Base-by-base conservation (phyloP, 2,888 invertebrate genomes). In the Limnephilus auricula region DNA sequence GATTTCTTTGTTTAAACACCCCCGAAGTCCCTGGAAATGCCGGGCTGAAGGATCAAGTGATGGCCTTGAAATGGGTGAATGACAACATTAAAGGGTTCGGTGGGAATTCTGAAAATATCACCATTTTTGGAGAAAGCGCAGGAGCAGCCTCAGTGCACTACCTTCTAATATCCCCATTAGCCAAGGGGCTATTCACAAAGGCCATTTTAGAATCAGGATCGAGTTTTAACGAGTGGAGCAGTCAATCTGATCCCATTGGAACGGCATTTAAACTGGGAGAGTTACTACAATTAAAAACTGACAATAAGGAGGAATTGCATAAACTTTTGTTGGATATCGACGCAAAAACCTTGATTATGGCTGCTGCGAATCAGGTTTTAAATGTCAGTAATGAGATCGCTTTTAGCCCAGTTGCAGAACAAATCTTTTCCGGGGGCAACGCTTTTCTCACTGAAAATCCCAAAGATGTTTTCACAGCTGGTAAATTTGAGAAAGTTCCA, bases 121-220 rank as follows among this genome's bases (percentile, higher is more conserved):
- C 92, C 12, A 84, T 93, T 13, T 93, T 93, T 37, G 93, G 93
- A 30, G 92, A 93, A 80, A 93, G 93, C 50, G 93, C 93, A 30
- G 93, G 93, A 79, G 89, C 85, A 9, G 91, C 90, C 18, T 92
- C 92, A 13, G 91, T 92, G 15, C 88, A 91, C 40, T 92, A 79
- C 80, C 45, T 91, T n/a, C 50, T 88, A 13, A 15, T 92, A 45
- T 90, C 92, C 18, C 90, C 91, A 32, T 85, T 82, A 83, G 79
- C 92, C 9, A 82, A 78, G 37, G 93, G 92, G 9, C 84, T 93
- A 9, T 92, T 92, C 79, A 65, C 83, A 13, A 92, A 90, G 86
- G 91, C 90, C 10, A 92, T 93, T 12, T 90, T 89, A 80, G 90
- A 92, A 89, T 93, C 93, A 1, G 93, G 93, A 9, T 45, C 92